phyloP scores from a whole-genome alignment of 2,797 vertebrate genomes.

The Malurus splendens region DNA sequence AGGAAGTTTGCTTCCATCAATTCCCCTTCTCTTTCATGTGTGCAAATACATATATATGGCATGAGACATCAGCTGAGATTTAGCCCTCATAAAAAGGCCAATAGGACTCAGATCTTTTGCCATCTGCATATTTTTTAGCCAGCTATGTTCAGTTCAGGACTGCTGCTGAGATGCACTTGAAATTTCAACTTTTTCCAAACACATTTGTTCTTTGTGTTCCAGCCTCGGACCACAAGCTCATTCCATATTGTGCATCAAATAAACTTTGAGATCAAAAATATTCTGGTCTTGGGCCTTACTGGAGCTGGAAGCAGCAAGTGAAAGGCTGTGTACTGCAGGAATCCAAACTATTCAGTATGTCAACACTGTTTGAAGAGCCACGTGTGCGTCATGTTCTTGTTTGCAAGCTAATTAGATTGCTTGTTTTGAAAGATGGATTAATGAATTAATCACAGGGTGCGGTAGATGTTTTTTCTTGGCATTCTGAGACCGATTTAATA shows the following conservation, averaged over 20 bases:
- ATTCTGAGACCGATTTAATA: background rate
- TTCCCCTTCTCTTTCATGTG: background rate
- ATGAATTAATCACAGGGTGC: conserved; percentile 30
- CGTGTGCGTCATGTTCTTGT: conserved; percentile 41
- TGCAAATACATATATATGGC: background rate
- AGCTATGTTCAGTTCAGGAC: background rate
- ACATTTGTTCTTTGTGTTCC: background rate
- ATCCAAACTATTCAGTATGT: conserved; percentile 23
- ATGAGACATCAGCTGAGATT: background rate
- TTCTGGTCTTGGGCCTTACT: background rate
- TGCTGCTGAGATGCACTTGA: background rate
- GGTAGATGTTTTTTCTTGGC: conserved; percentile 9
- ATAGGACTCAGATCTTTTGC: background rate
- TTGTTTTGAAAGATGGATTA: conserved; percentile 47
- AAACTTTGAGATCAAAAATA: background rate
- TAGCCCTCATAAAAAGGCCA: background rate
- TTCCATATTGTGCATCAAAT: background rate
- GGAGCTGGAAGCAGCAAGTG: background rate
- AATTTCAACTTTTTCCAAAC: background rate
- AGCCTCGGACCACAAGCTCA: background rate
- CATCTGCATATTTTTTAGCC: background rate
- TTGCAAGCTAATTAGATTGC: conserved; percentile 41
- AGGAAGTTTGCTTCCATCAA: background rate
- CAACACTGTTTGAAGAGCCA: conserved; percentile 16
- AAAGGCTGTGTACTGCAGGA: background rate